Evolutionary conservation across 2,113 vertebrate genomes (phyloP).

Genomic region (Sebastes schlegelii): DNA sequence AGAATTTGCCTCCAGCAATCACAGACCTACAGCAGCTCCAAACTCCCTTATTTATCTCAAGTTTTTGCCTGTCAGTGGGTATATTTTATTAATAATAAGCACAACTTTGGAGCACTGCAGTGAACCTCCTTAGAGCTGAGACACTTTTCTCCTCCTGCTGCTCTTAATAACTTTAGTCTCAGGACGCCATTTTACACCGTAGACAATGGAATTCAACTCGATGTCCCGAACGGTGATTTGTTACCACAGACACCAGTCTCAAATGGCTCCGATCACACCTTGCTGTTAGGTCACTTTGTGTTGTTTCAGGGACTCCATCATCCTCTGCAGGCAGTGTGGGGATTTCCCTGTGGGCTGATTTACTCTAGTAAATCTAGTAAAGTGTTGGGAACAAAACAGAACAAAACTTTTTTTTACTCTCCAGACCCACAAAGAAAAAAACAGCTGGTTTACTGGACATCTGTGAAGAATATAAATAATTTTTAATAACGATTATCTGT

Average conservation of each 20-base stretch:
- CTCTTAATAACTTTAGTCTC: conserved; percentile 28
- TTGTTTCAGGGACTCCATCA: conserved; percentile 40
- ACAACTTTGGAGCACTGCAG: conserved; percentile 26
- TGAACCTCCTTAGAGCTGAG: conserved; percentile 18
- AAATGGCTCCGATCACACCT: conserved; percentile 42
- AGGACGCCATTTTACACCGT: neutral
- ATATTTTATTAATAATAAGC: conserved; percentile 53
- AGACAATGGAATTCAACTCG: conserved; percentile 40
- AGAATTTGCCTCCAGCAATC: conserved; percentile 18
- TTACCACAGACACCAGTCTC: conserved; percentile 35
- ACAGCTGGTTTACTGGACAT: neutral
- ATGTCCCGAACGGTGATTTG: conserved; percentile 52
- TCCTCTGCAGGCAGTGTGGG: conserved; percentile 20
- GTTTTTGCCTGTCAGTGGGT: conserved; percentile 18
- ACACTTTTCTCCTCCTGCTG: conserved; percentile 21
- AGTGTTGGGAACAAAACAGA: conserved; percentile 10
- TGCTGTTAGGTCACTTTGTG: conserved; percentile 40
- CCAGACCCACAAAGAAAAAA: neutral
- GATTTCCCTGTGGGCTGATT: neutral
- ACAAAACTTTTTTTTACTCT: neutral
- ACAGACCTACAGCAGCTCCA: neutral
- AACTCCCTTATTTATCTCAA: conserved; percentile 31
- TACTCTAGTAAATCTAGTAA: too few species aligned
- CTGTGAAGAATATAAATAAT: neutral
- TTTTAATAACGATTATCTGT: too few species aligned